These are phyloP conservation scores for Platycercus adscitus DNA, from an alignment of 2,113 vertebrate species.

Conservation along the genomic window DNA sequence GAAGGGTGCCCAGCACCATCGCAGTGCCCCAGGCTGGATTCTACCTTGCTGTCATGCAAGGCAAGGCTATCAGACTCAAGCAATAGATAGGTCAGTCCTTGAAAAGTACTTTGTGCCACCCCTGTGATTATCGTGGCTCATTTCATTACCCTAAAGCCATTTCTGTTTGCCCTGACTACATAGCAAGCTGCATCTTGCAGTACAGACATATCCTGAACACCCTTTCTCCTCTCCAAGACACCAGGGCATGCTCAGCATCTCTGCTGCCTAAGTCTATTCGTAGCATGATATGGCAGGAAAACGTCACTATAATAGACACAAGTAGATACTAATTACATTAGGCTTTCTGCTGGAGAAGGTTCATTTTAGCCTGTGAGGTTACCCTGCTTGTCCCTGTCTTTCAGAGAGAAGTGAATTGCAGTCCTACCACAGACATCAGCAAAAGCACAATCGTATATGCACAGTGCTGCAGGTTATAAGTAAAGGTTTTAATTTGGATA, in stretches of 20 bases:
- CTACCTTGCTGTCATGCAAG: fast-evolving
- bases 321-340: neutral
- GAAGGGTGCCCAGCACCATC: neutral
- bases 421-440: neutral
- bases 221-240: neutral
- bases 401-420: neutral
- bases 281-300: neutral
- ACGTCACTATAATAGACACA: neutral
- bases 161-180: neutral
- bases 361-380: neutral
- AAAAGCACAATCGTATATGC: neutral
- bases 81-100: neutral
- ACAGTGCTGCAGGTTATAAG: neutral
- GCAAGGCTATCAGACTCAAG: neutral
- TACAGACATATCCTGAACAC: neutral
- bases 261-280: fast-evolving
- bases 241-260: neutral
- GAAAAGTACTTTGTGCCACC: neutral
- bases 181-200: neutral
- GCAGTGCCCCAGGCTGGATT: fast-evolving
- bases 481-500: neutral
- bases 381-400: neutral
- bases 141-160: neutral
- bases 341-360: neutral
- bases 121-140: neutral